Conservation (phyloP, 2,113 vertebrate species). For the Clarias magur region DNA sequence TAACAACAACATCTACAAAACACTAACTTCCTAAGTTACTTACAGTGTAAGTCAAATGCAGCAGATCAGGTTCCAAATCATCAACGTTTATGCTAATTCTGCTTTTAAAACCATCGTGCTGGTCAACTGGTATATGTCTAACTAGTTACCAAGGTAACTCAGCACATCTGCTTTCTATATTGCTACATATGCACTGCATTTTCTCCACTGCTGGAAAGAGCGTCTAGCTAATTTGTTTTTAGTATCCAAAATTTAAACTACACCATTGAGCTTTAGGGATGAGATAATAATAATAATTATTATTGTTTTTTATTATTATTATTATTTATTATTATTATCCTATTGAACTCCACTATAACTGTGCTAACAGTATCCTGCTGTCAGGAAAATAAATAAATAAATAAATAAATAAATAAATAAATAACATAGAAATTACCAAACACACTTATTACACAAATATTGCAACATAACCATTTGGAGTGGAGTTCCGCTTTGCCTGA, state of each 20-base stretch:
- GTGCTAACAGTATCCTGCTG: neutral
- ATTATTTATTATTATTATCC: neutral
- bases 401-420: neutral
- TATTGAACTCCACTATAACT: neutral
- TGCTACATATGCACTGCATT: neutral
- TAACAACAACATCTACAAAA: no score
- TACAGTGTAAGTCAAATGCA: neutral
- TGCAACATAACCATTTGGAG: neutral
- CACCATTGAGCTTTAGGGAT: neutral
- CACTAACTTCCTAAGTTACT: neutral
- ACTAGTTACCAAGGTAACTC: neutral
- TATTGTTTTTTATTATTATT: no score
- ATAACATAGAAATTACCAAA: neutral
- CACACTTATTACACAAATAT: neutral
- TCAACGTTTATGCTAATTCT: neutral
- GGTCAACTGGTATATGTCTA: neutral
- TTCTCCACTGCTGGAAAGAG: neutral
- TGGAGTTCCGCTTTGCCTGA: neutral
- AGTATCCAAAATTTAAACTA: neutral
- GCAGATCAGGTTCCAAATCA: neutral
- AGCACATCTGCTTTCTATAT: neutral
- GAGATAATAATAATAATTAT: neutral
- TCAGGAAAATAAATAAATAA: neutral
- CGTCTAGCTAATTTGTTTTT: neutral
- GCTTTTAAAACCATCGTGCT: neutral